A percentile compares a stretch with the other conserved stretches of the same genome.
Evolutionary conservation across 2,797 vertebrate genomes (phyloP).

Genomic region (Argya squamiceps): DNA sequence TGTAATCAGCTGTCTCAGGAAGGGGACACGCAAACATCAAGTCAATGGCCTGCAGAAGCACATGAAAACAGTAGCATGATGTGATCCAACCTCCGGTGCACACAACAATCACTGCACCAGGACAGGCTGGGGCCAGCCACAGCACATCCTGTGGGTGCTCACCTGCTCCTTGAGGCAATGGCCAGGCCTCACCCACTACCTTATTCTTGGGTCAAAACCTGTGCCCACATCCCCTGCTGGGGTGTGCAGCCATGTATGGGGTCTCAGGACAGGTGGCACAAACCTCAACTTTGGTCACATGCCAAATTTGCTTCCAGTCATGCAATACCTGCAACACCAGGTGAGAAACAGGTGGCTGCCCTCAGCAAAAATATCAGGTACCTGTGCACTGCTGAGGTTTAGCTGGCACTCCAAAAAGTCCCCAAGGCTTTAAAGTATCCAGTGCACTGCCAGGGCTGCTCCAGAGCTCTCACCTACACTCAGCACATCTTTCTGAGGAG

Average conservation of each 20-base stretch:
- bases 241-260: accelerated
- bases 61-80: not conserved
- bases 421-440: not conserved
- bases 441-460: not conserved
- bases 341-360: not conserved
- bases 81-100: not conserved
- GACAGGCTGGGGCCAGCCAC: not conserved
- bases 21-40: not conserved
- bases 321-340: not conserved
- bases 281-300: not conserved
- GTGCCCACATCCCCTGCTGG: no score
- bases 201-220: not conserved
- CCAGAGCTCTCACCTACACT: not conserved
- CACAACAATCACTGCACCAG: accelerated
- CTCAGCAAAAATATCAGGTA: not conserved
- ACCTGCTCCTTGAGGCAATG: not conserved
- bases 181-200: not conserved
- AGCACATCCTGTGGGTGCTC: accelerated
- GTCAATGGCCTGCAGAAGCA: not conserved
- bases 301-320: not conserved
- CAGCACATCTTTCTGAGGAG: not conserved
- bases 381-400: not conserved
- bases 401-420: not conserved
- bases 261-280: not conserved
- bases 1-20: not conserved